Conservation (phyloP, 2,797 vertebrate genomes). For the Eurystomus glaucurus region DNA sequence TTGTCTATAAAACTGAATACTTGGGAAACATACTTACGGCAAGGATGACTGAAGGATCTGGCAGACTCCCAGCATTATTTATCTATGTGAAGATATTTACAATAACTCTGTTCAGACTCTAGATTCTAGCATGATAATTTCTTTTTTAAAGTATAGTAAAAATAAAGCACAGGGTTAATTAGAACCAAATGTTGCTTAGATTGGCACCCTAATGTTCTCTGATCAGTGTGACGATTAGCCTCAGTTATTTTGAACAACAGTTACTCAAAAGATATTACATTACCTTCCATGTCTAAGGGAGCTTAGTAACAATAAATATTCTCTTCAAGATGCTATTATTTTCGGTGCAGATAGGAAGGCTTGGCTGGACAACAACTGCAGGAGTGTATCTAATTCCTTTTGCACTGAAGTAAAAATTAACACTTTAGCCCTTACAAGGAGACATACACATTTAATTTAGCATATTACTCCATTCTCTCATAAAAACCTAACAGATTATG, state of each 20-base stretch:
- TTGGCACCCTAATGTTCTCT: not conserved
- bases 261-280: conserved; percentile 3
- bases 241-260: conserved; percentile 29
- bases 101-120: not conserved
- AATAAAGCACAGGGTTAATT: conserved; percentile 7
- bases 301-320: conserved; percentile 35
- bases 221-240: not conserved
- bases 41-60: not conserved
- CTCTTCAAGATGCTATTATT: conserved; percentile 15
- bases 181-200: conserved; percentile 32
- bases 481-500: not conserved
- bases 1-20: not conserved
- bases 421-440: not conserved
- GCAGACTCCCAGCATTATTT: not conserved
- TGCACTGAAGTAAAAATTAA: not conserved
- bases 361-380: not conserved
- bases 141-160: not conserved
- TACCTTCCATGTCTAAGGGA: not conserved
- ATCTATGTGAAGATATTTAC: not conserved
- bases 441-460: not conserved
- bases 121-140: not conserved
- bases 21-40: not conserved
- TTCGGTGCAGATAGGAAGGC: not conserved
- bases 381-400: not conserved
- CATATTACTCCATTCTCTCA: not conserved